phyloP scores from a whole-genome alignment of 2,888 invertebrate genomes.

The Tridacna gigas region DNA sequence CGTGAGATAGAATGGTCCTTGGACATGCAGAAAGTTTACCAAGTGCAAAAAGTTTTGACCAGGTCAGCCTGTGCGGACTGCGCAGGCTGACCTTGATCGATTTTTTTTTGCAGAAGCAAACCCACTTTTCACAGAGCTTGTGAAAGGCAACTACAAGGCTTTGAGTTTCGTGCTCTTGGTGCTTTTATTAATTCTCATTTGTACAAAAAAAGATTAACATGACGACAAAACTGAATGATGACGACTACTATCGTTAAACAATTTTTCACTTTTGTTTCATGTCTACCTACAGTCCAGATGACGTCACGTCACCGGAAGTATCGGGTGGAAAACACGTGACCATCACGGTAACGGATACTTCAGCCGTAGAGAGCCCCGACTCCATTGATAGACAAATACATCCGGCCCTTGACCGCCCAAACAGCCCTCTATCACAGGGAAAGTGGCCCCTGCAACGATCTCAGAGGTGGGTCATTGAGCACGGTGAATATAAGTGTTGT shows the following conservation, averaged over 20 bases:
- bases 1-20: too few species aligned
- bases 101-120: too few species aligned
- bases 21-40: too few species aligned
- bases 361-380: constrained; percentile 32
- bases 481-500: not conserved
- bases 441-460: constrained; percentile 63
- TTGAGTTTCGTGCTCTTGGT: too few species aligned
- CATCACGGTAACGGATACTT: constrained; percentile 51
- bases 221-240: too few species aligned
- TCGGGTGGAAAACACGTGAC: constrained; percentile 50
- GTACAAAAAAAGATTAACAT: too few species aligned
- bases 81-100: not conserved
- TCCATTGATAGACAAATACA: constrained; percentile 36
- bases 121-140: too few species aligned
- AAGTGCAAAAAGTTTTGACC: too few species aligned
- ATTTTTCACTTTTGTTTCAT: not conserved
- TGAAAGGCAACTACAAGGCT: too few species aligned
- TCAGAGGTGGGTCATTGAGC: constrained; percentile 51
- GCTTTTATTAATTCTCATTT: too few species aligned
- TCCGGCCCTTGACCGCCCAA: constrained; percentile 45
- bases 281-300: constrained; percentile 43
- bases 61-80: not conserved
- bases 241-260: too few species aligned
- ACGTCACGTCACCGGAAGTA: constrained; percentile 26
- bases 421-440: constrained; percentile 41